Evolutionary conservation across 2,797 vertebrate genomes (phyloP).

Genomic region (Arrhamphus sclerolepis): DNA sequence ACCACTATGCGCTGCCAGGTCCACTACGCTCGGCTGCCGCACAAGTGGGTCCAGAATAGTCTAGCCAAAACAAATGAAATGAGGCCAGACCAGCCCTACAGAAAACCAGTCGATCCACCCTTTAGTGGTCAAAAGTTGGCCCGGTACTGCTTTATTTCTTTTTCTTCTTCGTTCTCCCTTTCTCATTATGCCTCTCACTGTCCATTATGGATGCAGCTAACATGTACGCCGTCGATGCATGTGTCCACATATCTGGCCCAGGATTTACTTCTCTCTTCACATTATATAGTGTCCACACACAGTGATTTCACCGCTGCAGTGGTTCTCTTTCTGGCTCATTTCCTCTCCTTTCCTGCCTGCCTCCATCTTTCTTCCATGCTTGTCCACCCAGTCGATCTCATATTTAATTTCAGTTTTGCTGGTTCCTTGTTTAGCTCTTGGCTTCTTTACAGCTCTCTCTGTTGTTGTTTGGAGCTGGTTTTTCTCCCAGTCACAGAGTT

Average conservation of each 20-base stretch:
- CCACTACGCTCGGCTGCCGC: constrained; percentile 44
- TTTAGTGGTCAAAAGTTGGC: constrained; percentile 65
- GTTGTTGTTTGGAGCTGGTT: constrained; percentile 50
- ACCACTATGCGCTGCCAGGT: constrained; percentile 56
- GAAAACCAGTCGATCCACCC: constrained; percentile 62
- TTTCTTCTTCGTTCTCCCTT: constrained; percentile 19
- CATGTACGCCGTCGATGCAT: constrained; percentile 44
- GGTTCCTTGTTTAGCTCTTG: constrained; percentile 65
- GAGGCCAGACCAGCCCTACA: constrained; percentile 48
- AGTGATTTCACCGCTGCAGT: constrained; percentile 46
- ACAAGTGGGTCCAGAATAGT: constrained; percentile 60
- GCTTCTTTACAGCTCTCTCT: constrained; percentile 28
- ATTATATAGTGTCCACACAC: constrained; percentile 54
- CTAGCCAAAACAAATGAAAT: constrained; percentile 67
- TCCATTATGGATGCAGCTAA: constrained; percentile 41
- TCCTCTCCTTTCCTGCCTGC: constrained; percentile 10
- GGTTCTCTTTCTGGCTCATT: constrained; percentile 45
- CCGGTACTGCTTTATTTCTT: constrained; percentile 25
- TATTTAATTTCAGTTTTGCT: constrained; percentile 67
- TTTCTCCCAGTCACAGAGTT: constrained; percentile 53
- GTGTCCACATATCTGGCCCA: constrained; percentile 40
- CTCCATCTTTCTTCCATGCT: constrained; percentile 8
- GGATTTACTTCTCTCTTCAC: constrained; percentile 37
- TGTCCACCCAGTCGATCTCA: constrained; percentile 53
- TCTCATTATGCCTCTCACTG: constrained; percentile 51